Conservation (phyloP, 2,113 vertebrate species). For the Colius striatus region DNA sequence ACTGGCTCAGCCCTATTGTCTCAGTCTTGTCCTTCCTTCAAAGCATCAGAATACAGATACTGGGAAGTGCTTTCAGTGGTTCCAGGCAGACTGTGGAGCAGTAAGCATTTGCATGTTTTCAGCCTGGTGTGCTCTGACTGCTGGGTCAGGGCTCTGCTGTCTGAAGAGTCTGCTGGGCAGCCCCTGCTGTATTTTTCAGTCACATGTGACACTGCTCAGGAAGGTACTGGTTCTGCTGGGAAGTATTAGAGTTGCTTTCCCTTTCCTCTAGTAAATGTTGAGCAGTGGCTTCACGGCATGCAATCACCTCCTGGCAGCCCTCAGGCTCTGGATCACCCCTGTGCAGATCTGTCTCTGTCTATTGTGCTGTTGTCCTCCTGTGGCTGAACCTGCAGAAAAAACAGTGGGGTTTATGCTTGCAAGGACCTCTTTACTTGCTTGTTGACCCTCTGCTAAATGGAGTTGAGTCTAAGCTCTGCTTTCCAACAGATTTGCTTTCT, state of each 20-base stretch:
- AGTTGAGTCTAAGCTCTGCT: fast-evolving
- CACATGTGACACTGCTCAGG: fast-evolving
- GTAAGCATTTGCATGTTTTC: fast-evolving
- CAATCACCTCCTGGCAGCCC: neutral
- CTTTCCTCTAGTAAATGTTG: neutral
- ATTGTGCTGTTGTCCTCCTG: neutral
- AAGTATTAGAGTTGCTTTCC: neutral
- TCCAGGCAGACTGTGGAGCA: neutral
- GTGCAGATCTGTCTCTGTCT: neutral
- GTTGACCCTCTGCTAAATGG: neutral
- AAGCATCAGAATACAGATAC: neutral
- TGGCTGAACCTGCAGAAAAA: neutral
- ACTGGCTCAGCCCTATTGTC: neutral
- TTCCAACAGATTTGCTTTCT: neutral
- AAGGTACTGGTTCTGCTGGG: neutral
- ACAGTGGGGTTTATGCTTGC: neutral
- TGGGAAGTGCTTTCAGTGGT: neutral
- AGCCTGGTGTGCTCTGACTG: neutral
- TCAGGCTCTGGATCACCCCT: neutral
- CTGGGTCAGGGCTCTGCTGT: neutral
- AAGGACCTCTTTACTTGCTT: neutral
- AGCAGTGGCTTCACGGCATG: neutral
- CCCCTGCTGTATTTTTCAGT: neutral
- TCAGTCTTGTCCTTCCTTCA: neutral
- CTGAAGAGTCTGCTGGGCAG: neutral